These are phyloP conservation scores for Gorsachius goisagi DNA, from an alignment of 2,113 vertebrate genomes.

Conservation along the genomic window DNA sequence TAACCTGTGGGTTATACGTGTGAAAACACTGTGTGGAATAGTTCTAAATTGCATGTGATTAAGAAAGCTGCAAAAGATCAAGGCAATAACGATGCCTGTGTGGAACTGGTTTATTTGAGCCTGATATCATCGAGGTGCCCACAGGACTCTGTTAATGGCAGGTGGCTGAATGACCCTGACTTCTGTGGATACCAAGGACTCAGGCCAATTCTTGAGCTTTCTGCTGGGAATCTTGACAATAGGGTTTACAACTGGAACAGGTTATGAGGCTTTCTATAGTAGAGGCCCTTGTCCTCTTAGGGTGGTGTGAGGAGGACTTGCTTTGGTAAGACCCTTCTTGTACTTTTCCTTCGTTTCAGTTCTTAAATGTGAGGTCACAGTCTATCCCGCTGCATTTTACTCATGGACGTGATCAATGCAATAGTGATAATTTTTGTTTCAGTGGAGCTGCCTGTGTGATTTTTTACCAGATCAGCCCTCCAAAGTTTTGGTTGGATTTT, in stretches of 20 bases:
- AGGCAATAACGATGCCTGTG: neutral
- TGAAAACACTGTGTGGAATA: neutral
- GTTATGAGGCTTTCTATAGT: neutral
- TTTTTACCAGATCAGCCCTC: neutral
- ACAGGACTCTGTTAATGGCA: neutral
- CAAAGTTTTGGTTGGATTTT: neutral
- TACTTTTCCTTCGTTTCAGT: neutral
- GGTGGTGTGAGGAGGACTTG: neutral
- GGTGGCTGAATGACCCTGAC: neutral
- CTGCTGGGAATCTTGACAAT: neutral
- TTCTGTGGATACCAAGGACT: neutral
- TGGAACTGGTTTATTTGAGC: neutral
- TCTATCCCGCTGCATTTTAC: neutral
- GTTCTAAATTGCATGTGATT: neutral
- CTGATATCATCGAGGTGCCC: neutral
- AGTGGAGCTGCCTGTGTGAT: neutral
- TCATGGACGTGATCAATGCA: neutral
- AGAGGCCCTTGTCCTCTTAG: neutral
- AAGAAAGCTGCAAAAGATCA: neutral
- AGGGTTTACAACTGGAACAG: neutral
- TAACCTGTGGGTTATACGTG: neutral
- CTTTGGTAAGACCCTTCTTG: neutral
- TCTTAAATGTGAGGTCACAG: neutral
- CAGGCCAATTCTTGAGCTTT: neutral
- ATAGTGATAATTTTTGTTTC: neutral